Base-by-base conservation (phyloP, 2,888 invertebrate species). In the Pseudococcus jackbeardsleyi region DNA sequence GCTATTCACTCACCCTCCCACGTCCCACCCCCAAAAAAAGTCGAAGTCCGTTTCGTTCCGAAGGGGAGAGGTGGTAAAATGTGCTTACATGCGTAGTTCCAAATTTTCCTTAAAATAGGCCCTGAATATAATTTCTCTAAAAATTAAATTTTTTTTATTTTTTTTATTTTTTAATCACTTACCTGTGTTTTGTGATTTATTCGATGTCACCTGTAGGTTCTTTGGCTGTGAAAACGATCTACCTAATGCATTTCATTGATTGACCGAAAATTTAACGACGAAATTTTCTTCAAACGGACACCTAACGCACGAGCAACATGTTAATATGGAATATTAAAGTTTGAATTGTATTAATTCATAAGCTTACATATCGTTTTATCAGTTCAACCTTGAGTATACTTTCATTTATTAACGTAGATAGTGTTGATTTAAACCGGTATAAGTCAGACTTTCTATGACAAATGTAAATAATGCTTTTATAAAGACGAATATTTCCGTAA, bases 321-420 rank as follows among this genome's bases (percentile, higher is more conserved):
- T 42, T 82, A 33, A 46, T 82, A 82, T 82, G 46, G 79, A 46
- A 82, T 46, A 19, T 46, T 15, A 72, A 82, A 46, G 79, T 9
- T 82, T 46, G 11, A 46, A 82, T 82, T 82, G 46, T 33, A 82
- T 82, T 46, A 82, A 42, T 82, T 82, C 42, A 82, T 46, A 19
- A 9, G 42, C 46, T 72, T 39, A 39, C n/a, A 46, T 82, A 46
- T 82, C 79, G 46, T 46, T 82, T 82, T 82, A 82, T 82, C 79
- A 82, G 79, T 82, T 46, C 79, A 82, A 82, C 79, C 79, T 82
- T 82, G 42, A 15, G 46, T 17, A n/a, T 82, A 82, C 79, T 82
- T 46, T 82, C 79, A 46, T 82, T 82, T 82, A 82, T 19, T 46
- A 82, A 82, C 79, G 79, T 46, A 33, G 72, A 72, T 72, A 72